Percentiles rank a stretch among this genome's conserved stretches.
phyloP scores from a whole-genome alignment of 37 sponge, comb jelly and placozoan species.

The Diacarnus erythraeanus region DNA sequence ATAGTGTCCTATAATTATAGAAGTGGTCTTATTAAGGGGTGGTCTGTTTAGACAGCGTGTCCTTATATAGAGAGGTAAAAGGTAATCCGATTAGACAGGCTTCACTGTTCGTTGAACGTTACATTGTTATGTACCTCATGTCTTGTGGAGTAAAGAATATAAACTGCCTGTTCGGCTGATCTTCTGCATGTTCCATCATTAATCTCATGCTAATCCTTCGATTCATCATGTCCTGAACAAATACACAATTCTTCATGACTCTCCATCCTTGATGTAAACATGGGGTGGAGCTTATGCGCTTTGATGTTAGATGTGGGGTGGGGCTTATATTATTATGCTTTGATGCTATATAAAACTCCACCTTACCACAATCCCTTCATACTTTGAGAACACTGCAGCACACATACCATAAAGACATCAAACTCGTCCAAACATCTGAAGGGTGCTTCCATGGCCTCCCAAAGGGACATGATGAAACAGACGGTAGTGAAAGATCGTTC shows the following conservation, averaged over 20 bases:
- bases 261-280: too few species aligned
- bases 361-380: background rate
- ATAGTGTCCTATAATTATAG: too few species aligned
- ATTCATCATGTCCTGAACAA: slow-evolving; percentile 92
- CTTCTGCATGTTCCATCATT: slow-evolving; percentile 70
- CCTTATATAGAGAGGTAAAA: too few species aligned
- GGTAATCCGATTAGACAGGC: too few species aligned
- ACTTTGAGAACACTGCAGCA: background rate
- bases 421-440: slow-evolving; percentile 97
- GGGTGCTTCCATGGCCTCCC: slow-evolving; percentile 96
- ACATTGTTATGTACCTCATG: slow-evolving; percentile 10
- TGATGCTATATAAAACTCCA: too few species aligned
- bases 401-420: slow-evolving; percentile 97
- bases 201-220: slow-evolving; percentile 84
- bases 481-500: slow-evolving; percentile 99
- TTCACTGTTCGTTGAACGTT: too few species aligned
- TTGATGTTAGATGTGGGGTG: too few species aligned
- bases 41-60: too few species aligned
- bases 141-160: slow-evolving; percentile 38
- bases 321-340: too few species aligned
- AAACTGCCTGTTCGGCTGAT: slow-evolving; percentile 17
- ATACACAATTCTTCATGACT: background rate
- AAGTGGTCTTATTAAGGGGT: too few species aligned
- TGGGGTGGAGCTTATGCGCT: too few species aligned
- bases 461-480: slow-evolving; percentile 95